Base-by-base conservation (phyloP, 2,113 vertebrate genomes). In the Dromaius novaehollandiae region DNA sequence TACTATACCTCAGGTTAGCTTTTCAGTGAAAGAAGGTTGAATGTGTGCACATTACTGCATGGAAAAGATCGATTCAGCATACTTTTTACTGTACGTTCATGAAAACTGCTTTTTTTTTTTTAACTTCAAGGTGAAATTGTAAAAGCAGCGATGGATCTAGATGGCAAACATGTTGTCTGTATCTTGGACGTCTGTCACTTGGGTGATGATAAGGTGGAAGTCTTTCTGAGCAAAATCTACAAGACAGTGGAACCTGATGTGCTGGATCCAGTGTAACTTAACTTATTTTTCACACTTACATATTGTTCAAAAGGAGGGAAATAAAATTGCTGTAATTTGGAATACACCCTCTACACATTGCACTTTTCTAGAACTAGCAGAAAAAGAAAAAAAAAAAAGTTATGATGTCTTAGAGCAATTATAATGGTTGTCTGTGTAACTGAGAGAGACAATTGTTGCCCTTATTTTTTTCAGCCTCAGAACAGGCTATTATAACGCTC, bases 181-280 rank as follows among this genome's bases (percentile, higher is more conserved):
- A 89, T 99, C 94, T 95, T 99, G 94, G 99, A 99, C 92, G 86
- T 99, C 70, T 99, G 98, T 97, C 98, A 98, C 95, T 97, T 99
- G 73, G 99, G 98, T 61, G 98, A 97, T 80, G 96, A 98, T 79
- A 97, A 98, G 68, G 96, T 98, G 36, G 99, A 99, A 97, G 98
- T 99, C 69, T 96, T 98, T 94, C 97, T 99, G 94, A 98, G 97
- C 93, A 99, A 98, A 97, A 96, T 99, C 82, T 99, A 99, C 97
- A 97, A 82, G 74, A 95, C 96, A n/a, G 21, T 97, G 74, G 95
- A 97, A 5, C 97, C 97, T 10, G 42, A 2, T 78, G 66, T 88
- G 42, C 40, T 86, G 56, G 60, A 86, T 55, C 58, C 86, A 66
- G 60, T 81, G 50, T 96, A 95, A 95, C 77, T 96, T 82, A 95